Percentiles rank a stretch among this genome's conserved stretches.
These are phyloP conservation scores for Ciconia maguari DNA, from an alignment of 2,113 vertebrate genomes.

Conservation along the genomic window DNA sequence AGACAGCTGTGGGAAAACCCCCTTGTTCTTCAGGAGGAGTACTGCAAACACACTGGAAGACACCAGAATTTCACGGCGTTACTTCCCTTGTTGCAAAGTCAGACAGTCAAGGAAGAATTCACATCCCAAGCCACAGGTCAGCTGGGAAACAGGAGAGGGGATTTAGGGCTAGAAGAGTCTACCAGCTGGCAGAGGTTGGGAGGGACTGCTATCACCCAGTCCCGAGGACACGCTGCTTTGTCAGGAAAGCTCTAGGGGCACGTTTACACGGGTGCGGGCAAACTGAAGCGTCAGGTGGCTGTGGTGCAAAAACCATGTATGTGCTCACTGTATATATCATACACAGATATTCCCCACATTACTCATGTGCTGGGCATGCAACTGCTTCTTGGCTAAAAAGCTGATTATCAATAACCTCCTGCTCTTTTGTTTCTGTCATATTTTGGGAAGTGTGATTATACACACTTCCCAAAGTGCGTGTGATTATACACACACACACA, in stretches of 20 bases:
- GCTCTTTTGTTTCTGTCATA: neutral
- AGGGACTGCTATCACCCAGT: neutral
- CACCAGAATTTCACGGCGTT: neutral
- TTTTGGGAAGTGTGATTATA: neutral
- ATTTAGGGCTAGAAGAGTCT: neutral
- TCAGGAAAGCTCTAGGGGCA: neutral
- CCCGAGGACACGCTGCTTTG: neutral
- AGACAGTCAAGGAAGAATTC: neutral
- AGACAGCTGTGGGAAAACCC: neutral
- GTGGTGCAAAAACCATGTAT: neutral
- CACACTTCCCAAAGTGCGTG: no score
- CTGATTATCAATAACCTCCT: neutral
- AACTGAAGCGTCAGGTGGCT: neutral
- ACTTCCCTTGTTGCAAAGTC: neutral
- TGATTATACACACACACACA: neutral
- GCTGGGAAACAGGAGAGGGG: neutral
- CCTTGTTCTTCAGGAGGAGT: neutral
- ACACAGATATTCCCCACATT: neutral
- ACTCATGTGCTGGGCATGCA: neutral
- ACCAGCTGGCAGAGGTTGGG: neutral
- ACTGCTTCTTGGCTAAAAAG: neutral
- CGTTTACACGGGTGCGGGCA: accelerated
- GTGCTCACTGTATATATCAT: neutral
- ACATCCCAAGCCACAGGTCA: neutral
- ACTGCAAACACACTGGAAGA: neutral